Percentiles rank a stretch among this genome's conserved stretches.
phyloP scores from a whole-genome alignment of 1,140 invertebrate genomes.

The Camponotus floridanus region DNA sequence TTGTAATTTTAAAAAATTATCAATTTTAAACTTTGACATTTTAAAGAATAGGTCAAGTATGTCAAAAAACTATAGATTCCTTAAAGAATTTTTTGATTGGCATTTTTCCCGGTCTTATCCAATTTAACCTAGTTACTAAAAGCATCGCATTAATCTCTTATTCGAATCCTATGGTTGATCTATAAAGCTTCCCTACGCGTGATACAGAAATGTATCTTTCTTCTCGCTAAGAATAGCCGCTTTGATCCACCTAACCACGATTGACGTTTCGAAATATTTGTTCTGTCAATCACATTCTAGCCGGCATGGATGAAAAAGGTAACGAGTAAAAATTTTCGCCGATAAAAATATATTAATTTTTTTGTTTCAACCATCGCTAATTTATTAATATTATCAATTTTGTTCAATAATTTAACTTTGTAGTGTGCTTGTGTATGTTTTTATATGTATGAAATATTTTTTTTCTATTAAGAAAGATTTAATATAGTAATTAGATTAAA shows the following conservation, averaged over 20 bases:
- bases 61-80: neutral
- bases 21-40: neutral
- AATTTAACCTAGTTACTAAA: conserved; percentile 42
- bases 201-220: conserved; percentile 70
- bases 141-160: conserved; percentile 51
- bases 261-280: conserved; percentile 53
- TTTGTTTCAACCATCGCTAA: neutral
- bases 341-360: neutral
- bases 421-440: neutral
- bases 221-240: conserved; percentile 65
- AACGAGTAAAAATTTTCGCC: conserved; percentile 24
- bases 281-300: conserved; percentile 69
- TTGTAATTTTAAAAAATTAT: neutral
- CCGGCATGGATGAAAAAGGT: conserved; percentile 75
- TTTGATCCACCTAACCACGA: conserved; percentile 71
- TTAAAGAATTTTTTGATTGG: neutral
- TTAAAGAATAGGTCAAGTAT: neutral
- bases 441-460: neutral
- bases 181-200: conserved; percentile 65
- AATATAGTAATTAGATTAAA: neutral
- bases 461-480: neutral
- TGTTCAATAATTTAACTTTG: neutral
- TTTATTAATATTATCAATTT: neutral
- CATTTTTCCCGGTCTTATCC: conserved; percentile 17
- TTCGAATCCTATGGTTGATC: conserved; percentile 51